Base-by-base conservation (phyloP, 2,113 vertebrate genomes). In the Thinocorus orbignyianus region DNA sequence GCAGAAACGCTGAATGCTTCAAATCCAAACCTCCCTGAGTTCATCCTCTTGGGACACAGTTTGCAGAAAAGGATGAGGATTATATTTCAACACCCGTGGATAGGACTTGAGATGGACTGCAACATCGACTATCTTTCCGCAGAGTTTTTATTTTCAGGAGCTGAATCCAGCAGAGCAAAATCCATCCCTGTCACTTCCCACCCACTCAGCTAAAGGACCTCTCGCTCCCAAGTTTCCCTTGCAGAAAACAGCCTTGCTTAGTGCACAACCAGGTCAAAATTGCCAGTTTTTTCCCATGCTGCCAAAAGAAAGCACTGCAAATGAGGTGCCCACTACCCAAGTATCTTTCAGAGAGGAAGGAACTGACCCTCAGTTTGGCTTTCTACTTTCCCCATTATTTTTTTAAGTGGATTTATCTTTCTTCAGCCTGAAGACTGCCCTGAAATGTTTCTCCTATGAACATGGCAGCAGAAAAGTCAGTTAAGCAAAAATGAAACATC, bases 41-140 rank as follows among this genome's bases (percentile, higher is more conserved):
- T 2, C 25, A 73, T 70, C 26, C 89, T 87, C 91, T 55, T 37
- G 80, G 64, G 76, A 90, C 35, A 78, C 8, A 30, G 80, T 54
- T 65, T 93, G 90, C 76, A 94, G 76, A 94, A 94, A 90, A 73
- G n/a, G 64, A 94, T 73, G 68, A 90, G 31, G 28, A 86, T 86
- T 91, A 5, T 30, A 81, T 94, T 94, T 95, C 91, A 94, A 92
- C 65, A 85, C 66, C 44, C 8, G 0, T 79, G n/a, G 48, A 89
- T 5, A 66, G 31, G 35, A 78, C 42, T 51, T 61, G 28, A 92
- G 54, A 85, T 77, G 42, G 62, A 48, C 74, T 28, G 42, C 14
- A 62, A 33, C 51, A 88, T 28, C 2, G 3, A 65, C 62, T 65
- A 54, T 44, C 69, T 37, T 84, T 52, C 44, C 8, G 10, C 54